phyloP scores from a whole-genome alignment of 2,113 vertebrate species.

The Ascaphus truei region DNA sequence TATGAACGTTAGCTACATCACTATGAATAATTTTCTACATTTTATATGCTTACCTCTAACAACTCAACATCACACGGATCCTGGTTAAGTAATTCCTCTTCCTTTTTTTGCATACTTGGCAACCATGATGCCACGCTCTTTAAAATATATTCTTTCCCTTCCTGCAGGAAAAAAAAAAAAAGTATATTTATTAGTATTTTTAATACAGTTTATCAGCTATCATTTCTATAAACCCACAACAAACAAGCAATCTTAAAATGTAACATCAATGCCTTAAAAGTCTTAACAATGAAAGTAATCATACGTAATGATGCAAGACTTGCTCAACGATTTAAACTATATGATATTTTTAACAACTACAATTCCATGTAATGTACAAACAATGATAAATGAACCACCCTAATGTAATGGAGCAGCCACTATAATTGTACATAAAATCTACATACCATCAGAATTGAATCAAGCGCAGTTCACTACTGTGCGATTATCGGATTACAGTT shows the following conservation, averaged over 20 bases:
- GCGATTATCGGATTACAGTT: no score
- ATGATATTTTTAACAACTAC: constrained; percentile 5
- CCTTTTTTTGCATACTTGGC: constrained; percentile 54
- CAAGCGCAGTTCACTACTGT: no score
- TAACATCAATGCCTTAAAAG: no score
- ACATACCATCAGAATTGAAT: not conserved
- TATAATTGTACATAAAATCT: not conserved
- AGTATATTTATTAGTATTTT: no score
- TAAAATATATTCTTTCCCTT: constrained; percentile 67
- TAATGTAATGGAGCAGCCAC: not conserved
- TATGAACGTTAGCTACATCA: no score
- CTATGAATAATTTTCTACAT: no score
- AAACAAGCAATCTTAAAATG: no score
- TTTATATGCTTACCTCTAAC: constrained; percentile 49
- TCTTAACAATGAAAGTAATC: no score
- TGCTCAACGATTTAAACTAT: not conserved
- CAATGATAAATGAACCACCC: constrained; percentile 10
- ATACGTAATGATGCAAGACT: not conserved
- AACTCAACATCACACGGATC: constrained; percentile 42
- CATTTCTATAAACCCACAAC: no score
- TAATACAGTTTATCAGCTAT: no score
- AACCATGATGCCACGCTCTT: constrained; percentile 66
- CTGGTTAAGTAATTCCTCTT: constrained; percentile 3
- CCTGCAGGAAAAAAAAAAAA: constrained; percentile 52
- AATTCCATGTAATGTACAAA: constrained; percentile 4